Percentiles rank a stretch among this genome's conserved stretches.
Evolutionary conservation across 1,140 invertebrate genomes (phyloP).

Genomic region (Homalodisca vitripennis): DNA sequence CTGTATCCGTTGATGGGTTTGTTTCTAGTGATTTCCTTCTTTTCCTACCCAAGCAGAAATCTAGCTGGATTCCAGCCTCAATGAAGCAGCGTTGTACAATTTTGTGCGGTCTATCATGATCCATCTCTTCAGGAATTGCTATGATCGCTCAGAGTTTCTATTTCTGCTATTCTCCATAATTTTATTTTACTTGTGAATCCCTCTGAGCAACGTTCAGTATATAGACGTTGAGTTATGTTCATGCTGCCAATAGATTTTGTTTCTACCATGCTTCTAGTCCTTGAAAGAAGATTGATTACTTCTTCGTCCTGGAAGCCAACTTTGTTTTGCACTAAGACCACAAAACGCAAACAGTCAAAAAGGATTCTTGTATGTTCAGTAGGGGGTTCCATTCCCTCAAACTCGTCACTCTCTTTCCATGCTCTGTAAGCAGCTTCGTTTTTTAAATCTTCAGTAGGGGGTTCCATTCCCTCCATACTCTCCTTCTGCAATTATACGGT

Average conservation of each 20-base stretch:
- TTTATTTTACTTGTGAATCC: neutral
- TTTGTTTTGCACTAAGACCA: neutral
- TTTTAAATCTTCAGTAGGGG: too few species aligned
- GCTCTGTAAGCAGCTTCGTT: too few species aligned
- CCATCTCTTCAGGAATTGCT: neutral
- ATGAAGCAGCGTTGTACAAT: neutral
- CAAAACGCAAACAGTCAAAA: too few species aligned
- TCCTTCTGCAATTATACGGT: neutral
- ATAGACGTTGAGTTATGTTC: neutral
- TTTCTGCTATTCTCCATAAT: neutral
- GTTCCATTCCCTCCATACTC: too few species aligned
- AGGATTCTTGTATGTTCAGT: neutral
- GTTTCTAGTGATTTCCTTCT: neutral
- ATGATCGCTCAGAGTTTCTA: neutral
- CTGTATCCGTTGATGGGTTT: neutral
- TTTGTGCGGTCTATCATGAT: neutral
- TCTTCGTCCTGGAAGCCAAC: neutral
- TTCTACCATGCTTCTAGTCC: neutral
- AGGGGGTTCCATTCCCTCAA: neutral
- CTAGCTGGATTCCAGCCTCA: neutral
- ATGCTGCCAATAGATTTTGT: neutral
- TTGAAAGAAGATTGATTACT: neutral
- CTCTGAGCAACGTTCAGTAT: neutral
- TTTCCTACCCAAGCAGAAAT: neutral
- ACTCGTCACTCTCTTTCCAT: neutral